phyloP scores from a whole-genome alignment of 2,888 invertebrate genomes.

The Cosmia pyralina region DNA sequence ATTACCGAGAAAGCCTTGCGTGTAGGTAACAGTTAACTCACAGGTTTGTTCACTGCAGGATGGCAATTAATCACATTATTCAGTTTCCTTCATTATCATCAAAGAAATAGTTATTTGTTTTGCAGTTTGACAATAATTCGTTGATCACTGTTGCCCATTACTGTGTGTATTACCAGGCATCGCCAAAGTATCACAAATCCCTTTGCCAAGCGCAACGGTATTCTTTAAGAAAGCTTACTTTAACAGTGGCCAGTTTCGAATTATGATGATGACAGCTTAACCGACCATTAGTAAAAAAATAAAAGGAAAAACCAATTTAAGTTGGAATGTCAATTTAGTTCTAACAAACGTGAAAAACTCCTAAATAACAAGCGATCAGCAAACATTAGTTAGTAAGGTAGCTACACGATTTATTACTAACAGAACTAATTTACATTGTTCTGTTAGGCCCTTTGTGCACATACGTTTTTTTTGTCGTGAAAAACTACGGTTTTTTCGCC shows the following conservation, averaged over 20 bases:
- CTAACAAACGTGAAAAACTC: neutral
- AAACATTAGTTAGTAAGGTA: constrained; percentile 5
- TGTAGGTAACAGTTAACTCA: too few relatives aligned
- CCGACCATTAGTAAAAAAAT: neutral
- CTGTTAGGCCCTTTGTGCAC: too few relatives aligned
- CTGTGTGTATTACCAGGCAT: neutral
- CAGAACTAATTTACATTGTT: constrained; percentile 32
- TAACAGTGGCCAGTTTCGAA: neutral
- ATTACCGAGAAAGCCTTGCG: neutral
- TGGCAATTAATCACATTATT: neutral
- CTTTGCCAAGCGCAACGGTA: neutral
- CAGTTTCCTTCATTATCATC: neutral
- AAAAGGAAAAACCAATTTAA: neutral
- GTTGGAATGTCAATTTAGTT: neutral
- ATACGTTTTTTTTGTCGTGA: too few relatives aligned
- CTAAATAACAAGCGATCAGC: neutral
- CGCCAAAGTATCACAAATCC: neutral
- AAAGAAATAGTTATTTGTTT: neutral
- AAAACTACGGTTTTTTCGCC: too few relatives aligned
- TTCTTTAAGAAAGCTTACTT: neutral
- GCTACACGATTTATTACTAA: constrained; percentile 24
- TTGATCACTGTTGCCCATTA: neutral
- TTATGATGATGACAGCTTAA: neutral
- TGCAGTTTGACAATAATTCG: neutral
- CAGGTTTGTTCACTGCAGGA: too few relatives aligned